Evolutionary conservation across 2,797 vertebrate genomes (phyloP).

Genomic region (Gadopsis marmoratus): DNA sequence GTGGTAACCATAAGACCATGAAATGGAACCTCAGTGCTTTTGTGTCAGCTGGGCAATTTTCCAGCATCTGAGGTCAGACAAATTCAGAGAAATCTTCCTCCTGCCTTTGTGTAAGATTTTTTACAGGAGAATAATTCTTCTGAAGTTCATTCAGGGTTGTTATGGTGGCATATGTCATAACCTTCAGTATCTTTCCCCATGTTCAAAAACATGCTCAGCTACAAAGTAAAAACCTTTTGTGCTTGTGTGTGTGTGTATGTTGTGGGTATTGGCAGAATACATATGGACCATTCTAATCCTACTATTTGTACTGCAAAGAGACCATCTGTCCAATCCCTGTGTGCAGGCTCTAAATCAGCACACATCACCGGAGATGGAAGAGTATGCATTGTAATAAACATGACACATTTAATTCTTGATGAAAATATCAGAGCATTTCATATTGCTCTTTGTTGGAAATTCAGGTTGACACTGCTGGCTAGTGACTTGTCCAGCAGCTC

Average conservation of each 20-base stretch:
- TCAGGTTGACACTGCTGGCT: slow-evolving; percentile 32
- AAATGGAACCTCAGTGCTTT: slow-evolving; percentile 53
- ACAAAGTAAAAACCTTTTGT: background rate
- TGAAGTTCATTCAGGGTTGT: slow-evolving; percentile 14
- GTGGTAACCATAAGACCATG: slow-evolving; percentile 45
- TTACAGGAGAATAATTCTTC: slow-evolving; percentile 26
- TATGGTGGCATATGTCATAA: slow-evolving; percentile 12
- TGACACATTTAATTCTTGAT: slow-evolving; percentile 16
- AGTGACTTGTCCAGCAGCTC: slow-evolving; percentile 36
- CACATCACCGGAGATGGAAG: slow-evolving; percentile 22
- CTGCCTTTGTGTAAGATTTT: slow-evolving; percentile 36
- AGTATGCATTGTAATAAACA: slow-evolving; percentile 17
- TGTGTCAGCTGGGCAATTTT: slow-evolving; percentile 51
- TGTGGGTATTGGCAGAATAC: slow-evolving; percentile 9
- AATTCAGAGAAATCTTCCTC: slow-evolving; percentile 30
- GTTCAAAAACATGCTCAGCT: slow-evolving; percentile 15
- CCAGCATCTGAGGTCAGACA: slow-evolving; percentile 26
- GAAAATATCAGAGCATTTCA: slow-evolving; percentile 20
- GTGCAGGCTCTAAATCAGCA: slow-evolving; percentile 31
- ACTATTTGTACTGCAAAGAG: slow-evolving; percentile 44
- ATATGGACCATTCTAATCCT: slow-evolving; percentile 17
- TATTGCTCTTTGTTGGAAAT: slow-evolving; percentile 33
- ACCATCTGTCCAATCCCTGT: slow-evolving; percentile 52
- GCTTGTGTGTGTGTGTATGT: background rate
- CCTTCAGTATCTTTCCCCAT: background rate